A percentile compares a stretch with the other conserved stretches of the same genome.
phyloP scores from a whole-genome alignment of 2,113 vertebrate species.

The Ondatra zibethicus region DNA sequence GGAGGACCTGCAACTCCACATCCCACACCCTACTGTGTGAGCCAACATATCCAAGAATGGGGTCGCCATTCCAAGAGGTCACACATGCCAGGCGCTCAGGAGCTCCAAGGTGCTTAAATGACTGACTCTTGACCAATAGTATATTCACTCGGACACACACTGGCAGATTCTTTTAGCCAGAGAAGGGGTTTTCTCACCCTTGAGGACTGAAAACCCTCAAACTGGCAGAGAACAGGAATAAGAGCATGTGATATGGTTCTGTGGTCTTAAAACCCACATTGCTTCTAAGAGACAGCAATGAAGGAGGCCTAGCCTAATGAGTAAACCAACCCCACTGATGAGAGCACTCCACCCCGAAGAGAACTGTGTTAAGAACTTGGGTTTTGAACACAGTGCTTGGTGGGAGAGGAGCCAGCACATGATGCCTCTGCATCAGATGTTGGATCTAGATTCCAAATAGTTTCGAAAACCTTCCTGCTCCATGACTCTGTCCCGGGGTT shows the following conservation, averaged over 20 bases:
- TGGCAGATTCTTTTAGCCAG: background rate
- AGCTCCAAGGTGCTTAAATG: background rate
- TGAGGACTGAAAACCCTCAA: background rate
- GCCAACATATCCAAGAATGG: accelerated
- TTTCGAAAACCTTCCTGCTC: background rate
- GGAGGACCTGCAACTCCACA: no score
- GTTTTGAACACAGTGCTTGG: background rate
- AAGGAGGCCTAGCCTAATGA: background rate
- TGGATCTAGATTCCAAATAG: background rate
- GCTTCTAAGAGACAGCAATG: background rate
- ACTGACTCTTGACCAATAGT: background rate
- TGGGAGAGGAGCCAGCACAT: no score
- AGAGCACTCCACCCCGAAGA: background rate
- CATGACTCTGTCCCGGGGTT: background rate
- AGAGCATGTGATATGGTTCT: background rate
- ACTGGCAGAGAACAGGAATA: background rate
- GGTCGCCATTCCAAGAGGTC: background rate
- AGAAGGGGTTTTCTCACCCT: background rate
- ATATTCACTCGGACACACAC: background rate
- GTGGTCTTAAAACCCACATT: conserved; percentile 14
- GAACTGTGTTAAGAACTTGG: background rate
- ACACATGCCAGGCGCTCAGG: accelerated
- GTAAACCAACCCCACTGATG: background rate
- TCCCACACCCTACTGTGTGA: background rate
- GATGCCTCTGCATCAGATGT: background rate